These are phyloP conservation scores for Cryptoprocta ferox DNA, from an alignment of 2,797 vertebrate species.

Conservation along the genomic window DNA sequence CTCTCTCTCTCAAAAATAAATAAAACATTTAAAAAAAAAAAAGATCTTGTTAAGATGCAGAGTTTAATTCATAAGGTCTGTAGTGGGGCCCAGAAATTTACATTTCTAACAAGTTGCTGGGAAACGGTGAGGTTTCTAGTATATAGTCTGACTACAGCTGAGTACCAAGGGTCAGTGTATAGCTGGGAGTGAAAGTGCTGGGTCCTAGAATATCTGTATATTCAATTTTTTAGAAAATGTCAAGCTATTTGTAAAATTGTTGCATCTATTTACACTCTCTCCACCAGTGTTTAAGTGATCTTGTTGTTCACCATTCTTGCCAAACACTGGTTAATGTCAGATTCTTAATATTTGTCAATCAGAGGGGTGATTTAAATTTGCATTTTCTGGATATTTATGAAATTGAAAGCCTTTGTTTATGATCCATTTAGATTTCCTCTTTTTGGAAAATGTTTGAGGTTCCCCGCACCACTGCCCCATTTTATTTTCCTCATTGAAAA, in stretches of 20 bases:
- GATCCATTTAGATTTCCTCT: background rate
- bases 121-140: background rate
- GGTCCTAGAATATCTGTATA: background rate
- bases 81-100: background rate
- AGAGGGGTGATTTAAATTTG: background rate
- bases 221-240: background rate
- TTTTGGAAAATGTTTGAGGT: background rate
- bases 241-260: background rate
- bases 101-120: background rate
- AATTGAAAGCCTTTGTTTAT: background rate
- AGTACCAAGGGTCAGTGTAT: background rate
- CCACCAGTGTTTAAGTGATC: background rate
- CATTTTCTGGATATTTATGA: background rate
- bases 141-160: background rate
- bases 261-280: background rate
- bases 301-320: background rate
- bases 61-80: background rate
- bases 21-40: too few relatives aligned
- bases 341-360: background rate
- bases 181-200: background rate
- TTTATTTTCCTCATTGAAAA: background rate
- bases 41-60: background rate
- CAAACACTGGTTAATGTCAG: background rate
- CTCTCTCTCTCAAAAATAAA: too few relatives aligned
- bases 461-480: background rate